Evolutionary conservation across 1,140 invertebrate species (phyloP), one percentile per base, ranked within the genome.

Genomic region (Sipha flava): DNA sequence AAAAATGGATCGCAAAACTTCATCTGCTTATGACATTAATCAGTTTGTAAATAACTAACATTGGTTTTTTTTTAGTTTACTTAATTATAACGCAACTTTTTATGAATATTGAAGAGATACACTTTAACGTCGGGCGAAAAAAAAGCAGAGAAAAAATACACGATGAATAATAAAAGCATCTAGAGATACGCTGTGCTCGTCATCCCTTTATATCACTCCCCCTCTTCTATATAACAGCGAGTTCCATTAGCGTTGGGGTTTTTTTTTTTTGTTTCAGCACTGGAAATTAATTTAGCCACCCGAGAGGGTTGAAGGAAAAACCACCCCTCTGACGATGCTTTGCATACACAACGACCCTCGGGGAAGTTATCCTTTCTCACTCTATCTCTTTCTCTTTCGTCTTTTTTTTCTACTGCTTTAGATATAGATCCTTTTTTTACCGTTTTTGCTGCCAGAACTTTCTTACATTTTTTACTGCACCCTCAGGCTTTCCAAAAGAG

Each of bases 241-340:
- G 73, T 77, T 77, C 73, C 73, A 77, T 77, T 77, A 77, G 73
- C 73, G 52, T 59, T 77, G 26, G 52, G 73, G 52, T 52, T 77
- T 77, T 77, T 77, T 23, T 72, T 77, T 59, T 77, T 77, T 77
- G 73, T 77, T 77, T 77, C 73, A 77, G 73, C 73, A 31, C 34
- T 77, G 73, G 34, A 77, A 77, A 77, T 77, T 77, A 77, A 77
- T 77, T 77, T 77, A 77, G 73, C 73, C 73, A 77, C 73, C 73
- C 73, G 73, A 77, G 73, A 77, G 73, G 73, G 73, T 77, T 77
- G 73, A 77, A 77, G 73, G 73, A 59, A 77, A 47, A 77, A 77
- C 73, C 73, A 77, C 73, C 73, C 70, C 73, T 77, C 73, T 77
- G 31, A 59, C 73, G 73, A 77, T 59, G 73, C 73, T 77, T 59